Conservation (phyloP, 2,797 vertebrate genomes). For the Characodon lateralis region DNA sequence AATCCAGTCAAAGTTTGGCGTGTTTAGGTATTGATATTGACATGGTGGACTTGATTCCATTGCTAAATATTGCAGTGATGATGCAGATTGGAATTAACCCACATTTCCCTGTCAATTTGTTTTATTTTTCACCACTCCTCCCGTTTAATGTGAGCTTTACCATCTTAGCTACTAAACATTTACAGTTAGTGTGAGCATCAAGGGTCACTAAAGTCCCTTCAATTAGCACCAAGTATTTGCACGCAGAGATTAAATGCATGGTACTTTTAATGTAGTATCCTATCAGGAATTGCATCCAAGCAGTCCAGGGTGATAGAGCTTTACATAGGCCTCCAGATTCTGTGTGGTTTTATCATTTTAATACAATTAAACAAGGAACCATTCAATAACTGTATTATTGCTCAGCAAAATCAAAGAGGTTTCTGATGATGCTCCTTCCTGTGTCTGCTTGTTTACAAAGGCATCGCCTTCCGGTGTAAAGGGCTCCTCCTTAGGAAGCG, state of each 20-base stretch:
- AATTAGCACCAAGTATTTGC: neutral
- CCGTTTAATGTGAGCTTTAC: neutral
- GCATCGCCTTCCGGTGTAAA: conserved; percentile 84
- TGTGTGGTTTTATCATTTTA: neutral
- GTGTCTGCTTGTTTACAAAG: conserved; percentile 62
- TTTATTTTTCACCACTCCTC: neutral
- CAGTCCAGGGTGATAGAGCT: neutral
- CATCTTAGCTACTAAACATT: neutral
- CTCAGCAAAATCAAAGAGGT: neutral
- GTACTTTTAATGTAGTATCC: neutral
- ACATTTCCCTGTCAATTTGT: too few relatives aligned
- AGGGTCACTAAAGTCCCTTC: neutral
- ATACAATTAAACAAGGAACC: neutral
- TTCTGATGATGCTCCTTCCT: conserved; percentile 1
- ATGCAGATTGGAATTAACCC: too few relatives aligned
- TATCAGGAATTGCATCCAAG: neutral
- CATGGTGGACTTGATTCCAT: too few relatives aligned
- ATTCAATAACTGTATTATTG: neutral
- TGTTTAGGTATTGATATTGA: neutral
- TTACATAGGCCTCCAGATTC: neutral
- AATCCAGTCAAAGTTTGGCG: neutral
- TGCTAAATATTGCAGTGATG: too few relatives aligned
- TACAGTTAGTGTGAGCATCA: neutral
- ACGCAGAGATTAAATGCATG: neutral
- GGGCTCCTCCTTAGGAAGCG: conserved; percentile 80